Base-by-base conservation (phyloP, 2,888 invertebrate genomes). In the Dascillus cervinus region DNA sequence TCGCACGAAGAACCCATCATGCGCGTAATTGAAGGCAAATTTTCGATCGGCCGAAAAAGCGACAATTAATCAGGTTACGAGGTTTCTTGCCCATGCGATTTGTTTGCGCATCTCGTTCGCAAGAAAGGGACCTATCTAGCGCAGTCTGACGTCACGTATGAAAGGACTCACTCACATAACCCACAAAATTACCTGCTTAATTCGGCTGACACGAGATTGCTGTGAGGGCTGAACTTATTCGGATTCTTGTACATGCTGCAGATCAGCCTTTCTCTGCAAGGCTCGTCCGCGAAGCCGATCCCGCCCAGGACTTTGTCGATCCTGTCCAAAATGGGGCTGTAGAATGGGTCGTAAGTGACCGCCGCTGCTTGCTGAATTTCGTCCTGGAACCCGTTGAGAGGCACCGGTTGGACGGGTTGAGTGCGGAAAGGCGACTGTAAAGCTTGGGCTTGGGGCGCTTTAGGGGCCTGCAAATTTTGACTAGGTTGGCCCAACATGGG, bases 131-230 rank as follows among this genome's bases (percentile, higher is more conserved):
- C n/a, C n/a, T n/a, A n/a, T n/a, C n/a, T n/a, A n/a, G n/a, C n/a
- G n/a, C n/a, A n/a, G n/a, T n/a, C n/a, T n/a, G n/a, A n/a, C n/a
- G n/a, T n/a, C n/a, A n/a, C n/a, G n/a, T n/a, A n/a, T n/a, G n/a
- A n/a, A n/a, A n/a, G n/a, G n/a, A n/a, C n/a, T n/a, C n/a, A n/a
- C n/a, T n/a, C n/a, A n/a, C n/a, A n/a, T n/a, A n/a, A n/a, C n/a
- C n/a, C n/a, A n/a, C n/a, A n/a, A n/a, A n/a, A n/a, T n/a, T 17
- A 89, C 90, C 89, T 85, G 75, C 89, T 89, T 24, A 90, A 70
- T 59, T 89, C 88, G 22, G 83, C 83, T 10, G 89, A 89, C 29
- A 90, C 75, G 37, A 88, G 72, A 64, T 90, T 90, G 58, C 89
- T 89, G 58, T 86, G 84, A 0, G 89, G 90, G 37, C 86, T 80